Base-by-base conservation (phyloP, 2,888 invertebrate genomes). In the Yponomeuta malinellus region DNA sequence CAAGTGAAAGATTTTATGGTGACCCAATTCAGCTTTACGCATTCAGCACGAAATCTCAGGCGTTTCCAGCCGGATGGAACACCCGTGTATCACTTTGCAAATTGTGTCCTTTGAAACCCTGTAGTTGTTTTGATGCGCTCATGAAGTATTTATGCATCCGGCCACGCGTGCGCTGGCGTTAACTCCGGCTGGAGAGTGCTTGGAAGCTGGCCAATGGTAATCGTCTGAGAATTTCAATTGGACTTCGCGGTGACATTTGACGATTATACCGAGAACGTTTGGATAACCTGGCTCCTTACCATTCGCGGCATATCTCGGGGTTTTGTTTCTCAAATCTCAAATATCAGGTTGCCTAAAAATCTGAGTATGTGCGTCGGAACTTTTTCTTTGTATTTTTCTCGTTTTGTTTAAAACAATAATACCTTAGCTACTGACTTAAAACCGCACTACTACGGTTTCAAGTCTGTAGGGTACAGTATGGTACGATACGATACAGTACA, bases 161-260 rank as follows among this genome's bases (percentile, higher is more conserved):
- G 29, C 65, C 65, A 65, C 65, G 65, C 31, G 31, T 48, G 43
- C 48, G 31, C 43, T 15, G 68, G 37, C 31, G 15, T n/a, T 68
- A 37, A 8, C 43, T 43, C n/a, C 48, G 68, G 37, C 68, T 68
- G 68, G 68, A 68, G 37, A 37, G 23, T 15, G 68, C n/a, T 23
- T 68, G 68, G 68, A 68, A 48, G 15, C 37, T 23, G 23, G 68
- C 68, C 68, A 68, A 68, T 59, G 52, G 52, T 59, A 59, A 59
- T 65, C 68, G 68, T 68, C 68, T 68, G 68, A 68, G 48, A 68
- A 68, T 68, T 33, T 48, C 68, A 68, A 68, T 68, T 68, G 6
- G 23, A 43, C 43, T 48, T 48, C 23, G 23, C 10, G n/a, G 23
- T 12, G 29, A 31, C 10, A 10, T 65, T 63, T 63, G 10, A 43